Evolutionary conservation across 2,888 invertebrate species (phyloP), one percentile per base, ranked within the genome.

Genomic region (Chrysodeixis includens): DNA sequence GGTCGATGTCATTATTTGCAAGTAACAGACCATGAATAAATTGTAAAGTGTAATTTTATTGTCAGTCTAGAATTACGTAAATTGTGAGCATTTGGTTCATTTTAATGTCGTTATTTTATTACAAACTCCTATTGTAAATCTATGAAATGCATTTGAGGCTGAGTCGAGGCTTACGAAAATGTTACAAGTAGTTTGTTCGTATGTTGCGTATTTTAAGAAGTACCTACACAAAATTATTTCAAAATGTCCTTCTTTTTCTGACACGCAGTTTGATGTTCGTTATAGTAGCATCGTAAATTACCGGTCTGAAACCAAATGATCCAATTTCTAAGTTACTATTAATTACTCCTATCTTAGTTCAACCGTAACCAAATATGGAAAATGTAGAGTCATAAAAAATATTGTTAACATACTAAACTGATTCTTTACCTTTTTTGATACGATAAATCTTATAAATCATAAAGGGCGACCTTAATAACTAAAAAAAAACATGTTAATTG

Each of bases 1-100:
- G 62, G 65, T 64, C 54, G 53, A 32, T 62, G 63, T 59, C 52
- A 56, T 73, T 55, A 60, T 32, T 61, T 62, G 35, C 1, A 56
- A 46, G 66, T 72, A 75, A 68, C 76, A 69, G 79, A 79, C 66
- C 76, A 62, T 76, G 65, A 30, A 67, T 56, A 68, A 58, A 66
- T 30, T 12, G 16, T 68, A 63, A 60, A 71, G 53, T 53, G 58
- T 18, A 16, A 35, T 74, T 68, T 78, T 58, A 56, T 74, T 66
- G 66, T 58, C 26, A 54, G n/a, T n/a, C 49, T 59, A 44, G 30
- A 65, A n/a, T 76, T 74, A 65, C 65, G 58, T 61, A 60, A 75
- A 46, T 49, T 5, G 52, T 54, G 52, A 67, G 49, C 77, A 65
- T 74, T 74, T 56, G 35, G 18, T 56, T 14, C 54, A 66, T 62